Evolutionary conservation across 2,888 invertebrate genomes (phyloP).

Genomic region (Petrolisthes manimaculis): DNA sequence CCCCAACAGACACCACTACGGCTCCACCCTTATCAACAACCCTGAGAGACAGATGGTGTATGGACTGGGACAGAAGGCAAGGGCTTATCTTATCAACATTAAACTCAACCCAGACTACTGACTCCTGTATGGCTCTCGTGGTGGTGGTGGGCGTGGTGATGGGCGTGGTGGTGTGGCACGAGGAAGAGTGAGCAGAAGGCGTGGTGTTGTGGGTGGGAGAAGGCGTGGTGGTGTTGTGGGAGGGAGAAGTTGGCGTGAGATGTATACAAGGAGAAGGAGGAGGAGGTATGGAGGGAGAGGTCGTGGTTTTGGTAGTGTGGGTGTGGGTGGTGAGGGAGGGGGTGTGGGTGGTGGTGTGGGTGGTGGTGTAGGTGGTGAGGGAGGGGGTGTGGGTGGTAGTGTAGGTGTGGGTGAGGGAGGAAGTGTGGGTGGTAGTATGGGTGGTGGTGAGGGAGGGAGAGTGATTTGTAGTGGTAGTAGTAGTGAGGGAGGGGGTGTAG

Average conservation of each 20-base stretch:
- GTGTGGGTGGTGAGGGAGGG: background rate
- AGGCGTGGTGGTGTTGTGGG: background rate
- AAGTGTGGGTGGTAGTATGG: background rate
- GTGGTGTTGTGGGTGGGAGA: background rate
- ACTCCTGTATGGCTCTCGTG: background rate
- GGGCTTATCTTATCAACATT: background rate
- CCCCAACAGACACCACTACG: constrained; percentile 5
- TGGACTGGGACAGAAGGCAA: background rate
- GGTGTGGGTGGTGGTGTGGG: background rate
- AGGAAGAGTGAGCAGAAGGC: background rate
- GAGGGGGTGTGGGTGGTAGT: too few relatives aligned
- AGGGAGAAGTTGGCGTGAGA: background rate
- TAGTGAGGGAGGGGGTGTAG: too few relatives aligned
- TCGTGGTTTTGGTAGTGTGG: background rate
- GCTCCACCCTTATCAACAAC: background rate
- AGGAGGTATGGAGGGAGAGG: background rate
- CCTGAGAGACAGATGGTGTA: background rate
- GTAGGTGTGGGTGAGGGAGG: background rate
- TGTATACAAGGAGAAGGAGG: background rate
- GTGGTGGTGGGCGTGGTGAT: background rate
- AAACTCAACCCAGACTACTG: background rate
- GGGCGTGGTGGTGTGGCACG: background rate
- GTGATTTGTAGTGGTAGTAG: background rate
- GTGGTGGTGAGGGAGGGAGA: background rate
- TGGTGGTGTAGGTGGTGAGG: background rate